Base-by-base conservation (phyloP, 2,888 invertebrate genomes). In the Scaptomyza flava region DNA sequence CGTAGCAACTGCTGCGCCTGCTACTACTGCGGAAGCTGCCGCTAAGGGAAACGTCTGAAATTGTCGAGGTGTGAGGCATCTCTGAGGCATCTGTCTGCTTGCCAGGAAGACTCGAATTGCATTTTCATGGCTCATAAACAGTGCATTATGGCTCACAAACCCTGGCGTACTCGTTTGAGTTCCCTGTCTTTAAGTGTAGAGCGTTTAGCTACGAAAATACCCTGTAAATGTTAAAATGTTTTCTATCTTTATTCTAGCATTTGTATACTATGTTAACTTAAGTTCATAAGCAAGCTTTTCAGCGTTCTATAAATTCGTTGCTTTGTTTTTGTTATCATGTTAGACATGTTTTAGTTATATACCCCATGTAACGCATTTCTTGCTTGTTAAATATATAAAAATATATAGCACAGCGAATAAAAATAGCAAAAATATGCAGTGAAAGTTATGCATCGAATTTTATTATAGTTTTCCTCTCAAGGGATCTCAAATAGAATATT, bases 71-170 rank as follows among this genome's bases (percentile, higher is more conserved):
- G 75, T 62, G 66, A 60, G 74, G 52, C 56, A 42, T 11, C 27
- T 43, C 38, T 36, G n/a, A n/a, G n/a, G 48, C 61, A 52, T 38
- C 43, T 27, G 56, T 61, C 38, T 50, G 63, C 30, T 41, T 59
- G 52, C 54, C 73, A 68, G 74, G 69, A 73, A 74, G 53, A 68
- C 59, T 66, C 81, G 47, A 69, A 70, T 64, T 76, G 71, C 79
- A 74, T 81, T 89, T 89, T 84, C 85, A 84, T 84, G 89, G 77
- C 77, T 81, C 89, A 89, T 84, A 89, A 89, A 84, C 79, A 77
- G 56, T 68, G 57, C 75, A 77, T 62, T 74, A 74, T 74, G 42
- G 59, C 61, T 52, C 52, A 58, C 72, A 66, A 50, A 61, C 42
- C 8, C 20, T 41, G 59, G 17, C 17, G 17, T 17, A 17, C 17